Conservation (phyloP, 1,140 invertebrate genomes). For the Ips typographus region DNA sequence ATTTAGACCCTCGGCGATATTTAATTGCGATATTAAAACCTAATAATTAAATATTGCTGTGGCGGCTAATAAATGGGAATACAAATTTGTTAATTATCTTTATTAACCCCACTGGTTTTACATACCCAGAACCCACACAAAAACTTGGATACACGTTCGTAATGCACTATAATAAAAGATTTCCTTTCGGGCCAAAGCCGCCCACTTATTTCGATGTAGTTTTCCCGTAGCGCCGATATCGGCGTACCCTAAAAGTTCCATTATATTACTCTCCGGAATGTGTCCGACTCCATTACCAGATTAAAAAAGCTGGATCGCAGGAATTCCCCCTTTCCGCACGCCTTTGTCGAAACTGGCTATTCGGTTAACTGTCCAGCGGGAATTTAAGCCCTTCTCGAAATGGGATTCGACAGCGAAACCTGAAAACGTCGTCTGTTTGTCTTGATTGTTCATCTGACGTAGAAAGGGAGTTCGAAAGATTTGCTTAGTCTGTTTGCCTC, state of each 20-base stretch:
- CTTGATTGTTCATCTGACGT: background rate
- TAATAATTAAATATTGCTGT: constrained; percentile 8
- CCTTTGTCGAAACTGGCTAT: constrained; percentile 25
- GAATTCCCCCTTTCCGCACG: constrained; percentile 5
- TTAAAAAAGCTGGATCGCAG: constrained; percentile 22
- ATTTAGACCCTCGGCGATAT: constrained; percentile 1
- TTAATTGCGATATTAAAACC: constrained; percentile 10
- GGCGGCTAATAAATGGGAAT: constrained; percentile 4
- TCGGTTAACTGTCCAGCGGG: constrained; percentile 24
- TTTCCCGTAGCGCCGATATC: constrained; percentile 17
- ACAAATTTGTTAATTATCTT: background rate
- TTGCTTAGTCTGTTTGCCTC: background rate
- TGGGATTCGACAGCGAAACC: constrained; percentile 13
- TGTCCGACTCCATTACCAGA: constrained; percentile 29
- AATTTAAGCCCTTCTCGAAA: constrained; percentile 17
- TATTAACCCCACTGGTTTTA: too few relatives aligned
- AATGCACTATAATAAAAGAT: too few relatives aligned
- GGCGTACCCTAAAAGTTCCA: constrained; percentile 22
- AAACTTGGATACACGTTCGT: too few relatives aligned
- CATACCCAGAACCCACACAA: too few relatives aligned
- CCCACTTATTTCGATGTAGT: constrained; percentile 22
- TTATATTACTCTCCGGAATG: constrained; percentile 27
- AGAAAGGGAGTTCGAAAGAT: background rate
- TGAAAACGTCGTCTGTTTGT: constrained; percentile 4
- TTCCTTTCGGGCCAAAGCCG: background rate